Conservation (phyloP, 2,888 invertebrate species). For the Chelonus formosanus region DNA sequence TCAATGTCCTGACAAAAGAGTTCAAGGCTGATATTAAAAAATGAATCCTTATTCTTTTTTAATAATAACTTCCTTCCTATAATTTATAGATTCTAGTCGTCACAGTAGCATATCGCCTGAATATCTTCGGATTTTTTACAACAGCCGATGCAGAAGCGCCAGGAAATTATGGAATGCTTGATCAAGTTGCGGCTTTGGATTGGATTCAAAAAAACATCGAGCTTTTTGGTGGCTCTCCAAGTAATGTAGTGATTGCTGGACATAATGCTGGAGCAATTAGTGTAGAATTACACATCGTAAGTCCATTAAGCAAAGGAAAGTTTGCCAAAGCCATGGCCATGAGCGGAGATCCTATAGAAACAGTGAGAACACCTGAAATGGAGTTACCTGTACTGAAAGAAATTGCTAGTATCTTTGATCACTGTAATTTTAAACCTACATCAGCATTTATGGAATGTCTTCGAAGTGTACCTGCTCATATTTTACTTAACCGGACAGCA, state of each 20-base stretch:
- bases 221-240: conserved; percentile 78
- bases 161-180: conserved; percentile 83
- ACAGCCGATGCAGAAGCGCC: conserved; percentile 79
- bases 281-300: conserved; percentile 78
- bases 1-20: conserved; percentile 15
- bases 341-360: conserved; percentile 79
- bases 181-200: conserved; percentile 80
- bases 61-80: background rate
- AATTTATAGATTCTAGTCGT: conserved; percentile 76
- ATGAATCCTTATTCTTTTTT: background rate
- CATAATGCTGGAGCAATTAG: conserved; percentile 84
- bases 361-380: conserved; percentile 72
- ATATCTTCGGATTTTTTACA: conserved; percentile 85
- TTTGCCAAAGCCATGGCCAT: conserved; percentile 82
- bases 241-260: conserved; percentile 80
- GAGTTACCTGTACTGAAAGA: conserved; percentile 72
- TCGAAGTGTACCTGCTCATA: conserved; percentile 70
- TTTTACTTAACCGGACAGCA: conserved; percentile 69
- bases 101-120: conserved; percentile 80
- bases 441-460: conserved; percentile 76
- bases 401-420: conserved; percentile 72
- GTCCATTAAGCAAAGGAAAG: conserved; percentile 67
- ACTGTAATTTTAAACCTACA: conserved; percentile 74
- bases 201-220: conserved; percentile 83
- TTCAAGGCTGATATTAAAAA: conserved; percentile 10